Base-by-base conservation (phyloP, 2,113 vertebrate genomes). In the Mormoops blainvillei region DNA sequence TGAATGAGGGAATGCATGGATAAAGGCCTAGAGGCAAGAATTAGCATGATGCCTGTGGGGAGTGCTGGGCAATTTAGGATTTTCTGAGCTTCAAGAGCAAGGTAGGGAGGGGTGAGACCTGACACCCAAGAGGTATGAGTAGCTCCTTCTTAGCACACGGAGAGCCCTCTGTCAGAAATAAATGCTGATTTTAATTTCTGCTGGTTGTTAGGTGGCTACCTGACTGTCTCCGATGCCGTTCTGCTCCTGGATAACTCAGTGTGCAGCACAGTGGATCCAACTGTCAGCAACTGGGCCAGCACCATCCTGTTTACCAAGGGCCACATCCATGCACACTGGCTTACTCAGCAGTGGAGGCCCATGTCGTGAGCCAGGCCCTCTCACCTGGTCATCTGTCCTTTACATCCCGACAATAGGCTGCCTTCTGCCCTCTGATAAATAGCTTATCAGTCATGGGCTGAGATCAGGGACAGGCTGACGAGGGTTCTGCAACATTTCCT, bases 401-500 rank as follows among this genome's bases (percentile, higher is more conserved):
- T 84, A 19, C 19, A 31, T 71, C 31, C 9, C 73, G 86, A 97
- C 90, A 96, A 96, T 93, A 92, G 78, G 50, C 43, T 76, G 41
- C 78, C 65, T 87, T 91, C 88, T 97, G 81, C 56, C 63, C 56
- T 50, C 73, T 89, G 96, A 96, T 97, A 95, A 97, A 61, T 10
- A 90, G 85, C 58, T 54, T 50, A 86, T 97, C 85, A 93, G 52
- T 96, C 94, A 92, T 77, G 36, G 84, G 28, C 70, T 96, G 80
- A 91, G 68, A 76, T 84, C 71, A 86, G 78, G 56, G 80, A 77
- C 22, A 2, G 67, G 63, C 94, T 92, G 92, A 68, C 41, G n/a
- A 74, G 81, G 36, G 54, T 78, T 96, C 88, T 41, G 50, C 88
- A 92, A 86, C n/a, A 36, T 95, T 97, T 97, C 94, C 87, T 94